phyloP scores from a whole-genome alignment of 2,888 invertebrate species.

The Schizotus pectinicornis region DNA sequence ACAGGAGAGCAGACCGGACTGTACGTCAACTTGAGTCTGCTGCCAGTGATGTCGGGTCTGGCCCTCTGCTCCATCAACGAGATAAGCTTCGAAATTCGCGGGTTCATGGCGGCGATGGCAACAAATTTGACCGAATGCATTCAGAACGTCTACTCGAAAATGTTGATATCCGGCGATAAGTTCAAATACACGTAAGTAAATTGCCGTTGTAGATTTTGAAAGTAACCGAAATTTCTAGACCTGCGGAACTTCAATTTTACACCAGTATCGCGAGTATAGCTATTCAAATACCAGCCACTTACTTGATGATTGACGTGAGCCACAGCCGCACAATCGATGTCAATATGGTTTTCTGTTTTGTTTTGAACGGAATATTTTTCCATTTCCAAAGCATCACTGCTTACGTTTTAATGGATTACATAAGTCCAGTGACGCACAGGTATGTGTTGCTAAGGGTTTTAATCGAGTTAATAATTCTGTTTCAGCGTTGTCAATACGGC shows the following conservation, averaged over 20 bases:
- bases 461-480: slow-evolving; percentile 27
- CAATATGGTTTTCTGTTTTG: slow-evolving; percentile 63
- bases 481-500: slow-evolving; percentile 80
- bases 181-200: slow-evolving; percentile 74
- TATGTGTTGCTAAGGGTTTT: slow-evolving; percentile 46
- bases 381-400: slow-evolving; percentile 83
- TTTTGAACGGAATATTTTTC: slow-evolving; percentile 77
- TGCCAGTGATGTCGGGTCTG: slow-evolving; percentile 79
- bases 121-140: slow-evolving; percentile 82
- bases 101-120: slow-evolving; percentile 76
- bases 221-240: slow-evolving; percentile 59
- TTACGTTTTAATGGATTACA: slow-evolving; percentile 79
- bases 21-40: slow-evolving; percentile 72
- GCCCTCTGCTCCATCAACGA: slow-evolving; percentile 80
- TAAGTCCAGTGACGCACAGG: slow-evolving; percentile 82
- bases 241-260: slow-evolving; percentile 80
- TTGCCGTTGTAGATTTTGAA: slow-evolving; percentile 3
- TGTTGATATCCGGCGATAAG: slow-evolving; percentile 76
- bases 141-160: slow-evolving; percentile 81
- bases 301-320: slow-evolving; percentile 69
- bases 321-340: slow-evolving; percentile 61
- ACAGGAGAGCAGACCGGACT: slow-evolving; percentile 70
- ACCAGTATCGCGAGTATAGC: slow-evolving; percentile 76
- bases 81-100: slow-evolving; percentile 74
- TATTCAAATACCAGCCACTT: slow-evolving; percentile 73